Base-by-base conservation (phyloP, 1,140 invertebrate genomes). In the Andricus grossulariae region DNA sequence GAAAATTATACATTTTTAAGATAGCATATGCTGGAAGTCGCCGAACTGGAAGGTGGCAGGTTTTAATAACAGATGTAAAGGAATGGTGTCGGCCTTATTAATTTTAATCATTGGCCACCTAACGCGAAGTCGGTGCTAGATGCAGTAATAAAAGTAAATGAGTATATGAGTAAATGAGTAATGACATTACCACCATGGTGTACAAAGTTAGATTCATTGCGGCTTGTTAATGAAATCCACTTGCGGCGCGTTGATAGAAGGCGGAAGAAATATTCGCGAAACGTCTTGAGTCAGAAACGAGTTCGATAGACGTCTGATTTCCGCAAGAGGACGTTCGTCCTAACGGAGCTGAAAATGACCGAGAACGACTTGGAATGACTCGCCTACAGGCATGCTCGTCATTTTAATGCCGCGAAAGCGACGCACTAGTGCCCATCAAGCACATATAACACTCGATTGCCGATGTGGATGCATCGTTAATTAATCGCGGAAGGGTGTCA, bases 211-310 rank as follows among this genome's bases (percentile, higher is more conserved):
- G 79, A 66, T 66, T 80, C 78, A 81, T 80, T 81, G 78, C 81
- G 80, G 77, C 57, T 79, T 54, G 75, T 73, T 83, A 81, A 79
- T 80, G 78, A 79, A 83, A 83, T 83, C 80, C 81, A 83, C 80
- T 76, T 73, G 57, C 21, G 8, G 6, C 39, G 13, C 50, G 70
- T 60, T 50, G 18, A 66, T 66, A 66, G 25, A 66, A 66, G 60
- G 25, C 15, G 15, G 25, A 25, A 57, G 55, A 57, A 11, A 25
- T 8, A 57, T 57, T 57, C 19, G 60, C 60, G 39, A 39, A 66
- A 66, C 8, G 8, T 66, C 60, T n/a, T 66, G 16, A 57, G 55
- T 32, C 32, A 66, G 60, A 66, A 66, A 66, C 32, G 32, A 66
- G 60, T 66, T 66, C 60, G 60, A 66, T 16, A 45, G 60, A 5